Conservation (phyloP, 2,113 vertebrate genomes). For the zebrafish (Danio rerio) region DNA sequence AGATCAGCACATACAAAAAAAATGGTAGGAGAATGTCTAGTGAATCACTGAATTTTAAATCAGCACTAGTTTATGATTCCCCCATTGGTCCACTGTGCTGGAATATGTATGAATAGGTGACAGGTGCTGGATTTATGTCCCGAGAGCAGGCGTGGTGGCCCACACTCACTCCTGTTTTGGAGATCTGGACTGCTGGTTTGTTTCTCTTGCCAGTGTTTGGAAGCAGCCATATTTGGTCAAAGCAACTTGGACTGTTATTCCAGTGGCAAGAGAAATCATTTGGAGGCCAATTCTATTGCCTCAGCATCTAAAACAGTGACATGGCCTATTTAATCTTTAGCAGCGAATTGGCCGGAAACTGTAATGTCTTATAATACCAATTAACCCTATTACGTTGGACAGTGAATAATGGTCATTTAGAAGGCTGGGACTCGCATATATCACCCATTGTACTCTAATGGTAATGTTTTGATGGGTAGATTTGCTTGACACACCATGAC, state of each 20-base stretch:
- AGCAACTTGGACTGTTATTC: slow-evolving; percentile 66
- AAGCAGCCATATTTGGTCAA: slow-evolving; percentile 81
- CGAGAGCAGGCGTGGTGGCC: slow-evolving; percentile 34
- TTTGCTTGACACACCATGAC: not conserved
- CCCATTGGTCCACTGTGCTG: slow-evolving; percentile 7
- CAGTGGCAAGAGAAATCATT: slow-evolving; percentile 63
- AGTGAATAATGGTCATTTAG: not conserved
- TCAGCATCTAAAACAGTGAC: slow-evolving; percentile 29
- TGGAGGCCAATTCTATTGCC: slow-evolving; percentile 57
- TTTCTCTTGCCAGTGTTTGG: slow-evolving; percentile 65
- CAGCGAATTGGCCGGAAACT: not conserved
- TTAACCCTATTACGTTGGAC: not conserved
- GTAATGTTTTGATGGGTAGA: not conserved
- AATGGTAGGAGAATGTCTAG: not conserved
- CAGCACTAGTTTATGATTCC: not conserved
- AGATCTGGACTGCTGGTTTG: slow-evolving; percentile 66
- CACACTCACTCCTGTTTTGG: slow-evolving; percentile 71
- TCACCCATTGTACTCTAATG: no score
- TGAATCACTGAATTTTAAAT: not conserved
- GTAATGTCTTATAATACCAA: not conserved
- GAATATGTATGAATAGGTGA: slow-evolving; percentile 16
- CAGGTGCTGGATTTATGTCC: slow-evolving; percentile 49
- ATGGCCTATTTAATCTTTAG: slow-evolving; percentile 32
- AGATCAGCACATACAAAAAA: not conserved
- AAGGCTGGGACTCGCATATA: not conserved